Evolutionary conservation across 2,888 invertebrate species (phyloP).

Genomic region (Orthonychiurus folsomi): DNA sequence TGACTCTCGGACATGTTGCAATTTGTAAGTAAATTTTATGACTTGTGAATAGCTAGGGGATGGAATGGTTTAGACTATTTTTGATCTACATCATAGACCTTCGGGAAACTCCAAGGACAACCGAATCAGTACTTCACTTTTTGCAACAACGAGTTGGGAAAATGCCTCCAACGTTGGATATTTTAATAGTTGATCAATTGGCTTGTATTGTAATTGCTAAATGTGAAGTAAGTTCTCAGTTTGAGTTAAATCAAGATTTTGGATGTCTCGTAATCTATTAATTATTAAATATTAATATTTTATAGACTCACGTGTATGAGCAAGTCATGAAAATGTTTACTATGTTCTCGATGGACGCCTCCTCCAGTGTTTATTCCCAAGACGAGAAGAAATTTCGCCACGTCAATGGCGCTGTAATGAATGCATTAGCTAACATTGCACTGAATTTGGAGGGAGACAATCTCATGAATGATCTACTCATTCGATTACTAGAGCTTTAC

Average conservation of each 20-base stretch:
- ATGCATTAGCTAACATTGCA: constrained; percentile 92
- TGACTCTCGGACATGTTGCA: constrained; percentile 94
- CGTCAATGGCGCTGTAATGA: constrained; percentile 89
- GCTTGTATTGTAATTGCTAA: constrained; percentile 96
- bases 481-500: constrained; percentile 85
- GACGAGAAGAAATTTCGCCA: constrained; percentile 51
- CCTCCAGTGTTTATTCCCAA: constrained; percentile 60
- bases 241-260: background rate
- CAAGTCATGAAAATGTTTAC: constrained; percentile 98
- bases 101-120: constrained; percentile 85
- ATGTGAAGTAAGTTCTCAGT: constrained; percentile 66
- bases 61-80: background rate
- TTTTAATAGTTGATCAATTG: constrained; percentile 90
- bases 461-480: constrained; percentile 73
- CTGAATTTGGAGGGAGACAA: constrained; percentile 82
- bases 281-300: constrained; percentile 10
- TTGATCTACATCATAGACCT: background rate
- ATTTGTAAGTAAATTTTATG: constrained; percentile 48
- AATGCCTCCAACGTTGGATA: constrained; percentile 83
- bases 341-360: constrained; percentile 85
- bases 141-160: constrained; percentile 91
- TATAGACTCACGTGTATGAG: constrained; percentile 61
- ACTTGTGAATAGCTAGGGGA: too few species aligned
- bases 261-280: background rate
- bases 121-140: constrained; percentile 89